Base-by-base conservation (phyloP, 2,113 vertebrate genomes). In the Enhydra lutris region DNA sequence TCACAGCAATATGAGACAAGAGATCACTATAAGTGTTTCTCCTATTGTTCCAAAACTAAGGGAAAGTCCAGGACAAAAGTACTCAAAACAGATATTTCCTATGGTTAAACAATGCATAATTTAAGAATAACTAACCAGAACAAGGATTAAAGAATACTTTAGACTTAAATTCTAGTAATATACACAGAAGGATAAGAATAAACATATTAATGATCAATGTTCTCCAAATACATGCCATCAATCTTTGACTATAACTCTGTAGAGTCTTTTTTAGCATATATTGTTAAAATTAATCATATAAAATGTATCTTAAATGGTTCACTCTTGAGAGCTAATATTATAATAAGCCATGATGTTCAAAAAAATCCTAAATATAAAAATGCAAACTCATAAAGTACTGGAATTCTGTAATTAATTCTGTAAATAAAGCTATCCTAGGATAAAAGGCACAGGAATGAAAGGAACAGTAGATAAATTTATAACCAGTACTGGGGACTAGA, bases 121-220 rank as follows among this genome's bases (percentile, higher is more conserved):
- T 61, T 39, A 96, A 97, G 85, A 97, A 34, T 3, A 97, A 69
- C n/a, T 71, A 55, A 96, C 82, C 23, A 93, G 79, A 89, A 94
- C 7, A 71, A 76, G 1, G 57, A 34, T 69, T 85, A 61, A 20
- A 90, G 89, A 97, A 93, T 17, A 73, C 14, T 67, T 94, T 55
- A 50, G 57, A 6, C 50, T 95, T 94, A 95, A 94, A 7, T 89
- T 92, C 86, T 88, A 61, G 42, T 57, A 94, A 79, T n/a, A 96
- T 92, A 83, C 24, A 86, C 15, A 57, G 6, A 80, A 63, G 18
- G 42, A 29, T 39, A 89, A 69, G n/a, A 92, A 92, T 73, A 85
- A 96, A 94, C 63, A 57, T 8, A 57, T 31, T 52, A 95, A 94
- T 55, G 55, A n/a, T 39, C 50, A 82, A 59, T 34, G 36, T 2